These are phyloP conservation scores for Gobius niger DNA, from an alignment of 2,113 vertebrate genomes.

Conservation along the genomic window DNA sequence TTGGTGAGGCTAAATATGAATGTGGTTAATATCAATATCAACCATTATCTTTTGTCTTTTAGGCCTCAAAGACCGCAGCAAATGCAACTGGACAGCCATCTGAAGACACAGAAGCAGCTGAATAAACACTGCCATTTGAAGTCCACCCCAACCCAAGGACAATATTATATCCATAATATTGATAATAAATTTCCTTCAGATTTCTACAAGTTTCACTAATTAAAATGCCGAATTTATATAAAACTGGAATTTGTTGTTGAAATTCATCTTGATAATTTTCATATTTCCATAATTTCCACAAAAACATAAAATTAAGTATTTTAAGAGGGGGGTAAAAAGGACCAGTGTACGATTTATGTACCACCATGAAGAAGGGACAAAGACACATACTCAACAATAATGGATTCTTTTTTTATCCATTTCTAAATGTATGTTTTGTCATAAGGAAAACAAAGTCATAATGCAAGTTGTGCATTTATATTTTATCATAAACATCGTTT, in stretches of 20 bases:
- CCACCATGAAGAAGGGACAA: no score
- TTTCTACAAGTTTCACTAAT: conserved; percentile 35
- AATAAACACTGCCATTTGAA: conserved; percentile 73
- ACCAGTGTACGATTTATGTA: no score
- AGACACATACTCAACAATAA: no score
- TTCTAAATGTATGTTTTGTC: no score
- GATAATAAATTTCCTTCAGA: conserved; percentile 25
- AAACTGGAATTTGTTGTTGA: conserved; percentile 6
- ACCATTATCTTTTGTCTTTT: not conserved
- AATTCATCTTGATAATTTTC: conserved; percentile 24
- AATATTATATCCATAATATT: conserved; percentile 33
- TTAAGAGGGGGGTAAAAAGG: conserved; percentile 31
- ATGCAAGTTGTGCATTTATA: no score
- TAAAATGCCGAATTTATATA: conserved; percentile 31
- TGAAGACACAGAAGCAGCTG: conserved; percentile 85
- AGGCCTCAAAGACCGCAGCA: conserved; percentile 94
- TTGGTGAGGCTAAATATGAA: not conserved
- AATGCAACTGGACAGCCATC: conserved; percentile 86
- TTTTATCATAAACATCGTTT: no score
- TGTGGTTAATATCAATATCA: not conserved
- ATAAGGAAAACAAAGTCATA: no score
- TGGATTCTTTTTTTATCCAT: no score
- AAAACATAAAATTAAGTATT: conserved; percentile 11
- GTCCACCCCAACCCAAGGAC: conserved; percentile 55
- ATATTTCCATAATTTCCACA: conserved; percentile 17